Conservation (phyloP, 1,140 invertebrate species). For the Heliothis virescens region DNA sequence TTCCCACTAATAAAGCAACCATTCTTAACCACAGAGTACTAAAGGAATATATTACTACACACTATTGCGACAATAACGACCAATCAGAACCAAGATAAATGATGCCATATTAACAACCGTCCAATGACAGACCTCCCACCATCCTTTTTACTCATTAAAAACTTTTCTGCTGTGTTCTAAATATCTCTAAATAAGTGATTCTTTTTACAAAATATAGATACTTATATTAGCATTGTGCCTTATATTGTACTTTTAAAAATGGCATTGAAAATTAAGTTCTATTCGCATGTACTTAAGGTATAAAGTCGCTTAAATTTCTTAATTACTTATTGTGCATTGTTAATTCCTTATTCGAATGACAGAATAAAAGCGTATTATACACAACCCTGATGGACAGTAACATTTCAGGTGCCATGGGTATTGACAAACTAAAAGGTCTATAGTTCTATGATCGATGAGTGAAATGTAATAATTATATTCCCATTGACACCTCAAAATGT, state of each 20-base stretch:
- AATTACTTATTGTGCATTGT: neutral
- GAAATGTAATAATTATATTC: too few species aligned
- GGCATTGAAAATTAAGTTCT: neutral
- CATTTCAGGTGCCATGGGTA: too few species aligned
- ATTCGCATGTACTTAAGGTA: neutral
- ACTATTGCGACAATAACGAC: neutral
- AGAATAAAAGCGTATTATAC: neutral
- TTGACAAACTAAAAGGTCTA: too few species aligned
- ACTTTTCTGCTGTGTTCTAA: neutral
- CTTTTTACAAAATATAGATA: too few species aligned
- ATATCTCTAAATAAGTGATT: too few species aligned
- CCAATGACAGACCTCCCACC: constrained; percentile 3
- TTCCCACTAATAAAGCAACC: neutral
- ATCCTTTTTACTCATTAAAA: neutral
- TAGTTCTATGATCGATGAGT: too few species aligned
- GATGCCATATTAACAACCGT: neutral
- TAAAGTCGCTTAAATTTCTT: neutral
- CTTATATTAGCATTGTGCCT: too few species aligned
- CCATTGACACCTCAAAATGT: too few species aligned
- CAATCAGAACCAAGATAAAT: neutral
- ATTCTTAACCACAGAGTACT: constrained; percentile 1
- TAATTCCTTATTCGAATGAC: neutral
- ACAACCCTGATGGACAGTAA: neutral
- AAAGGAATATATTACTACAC: neutral
- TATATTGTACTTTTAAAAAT: constrained; percentile 2